Conservation (phyloP, 1,140 invertebrate genomes). For the Myzus persicae region DNA sequence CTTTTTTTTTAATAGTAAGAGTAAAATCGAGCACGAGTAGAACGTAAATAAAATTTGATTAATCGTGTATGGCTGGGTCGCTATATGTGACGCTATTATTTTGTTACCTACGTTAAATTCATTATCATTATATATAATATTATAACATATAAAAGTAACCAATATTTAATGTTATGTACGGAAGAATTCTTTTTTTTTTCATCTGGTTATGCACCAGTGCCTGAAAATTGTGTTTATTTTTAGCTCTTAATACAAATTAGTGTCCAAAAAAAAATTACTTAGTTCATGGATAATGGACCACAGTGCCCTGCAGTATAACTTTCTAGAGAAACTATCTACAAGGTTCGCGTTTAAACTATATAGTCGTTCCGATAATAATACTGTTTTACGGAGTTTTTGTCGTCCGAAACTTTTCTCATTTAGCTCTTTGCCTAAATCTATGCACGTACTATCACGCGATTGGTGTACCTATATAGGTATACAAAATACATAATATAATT, state of each 20-base stretch:
- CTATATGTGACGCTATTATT: neutral
- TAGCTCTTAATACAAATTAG: neutral
- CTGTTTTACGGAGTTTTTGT: neutral
- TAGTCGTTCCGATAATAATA: neutral
- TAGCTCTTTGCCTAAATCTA: neutral
- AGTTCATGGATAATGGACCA: neutral
- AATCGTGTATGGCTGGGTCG: neutral
- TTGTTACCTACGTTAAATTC: neutral
- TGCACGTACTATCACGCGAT: neutral
- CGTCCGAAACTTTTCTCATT: neutral
- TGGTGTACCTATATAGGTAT: neutral
- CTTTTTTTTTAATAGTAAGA: neutral
- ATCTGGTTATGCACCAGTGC: neutral
- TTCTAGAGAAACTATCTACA: neutral
- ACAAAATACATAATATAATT: neutral
- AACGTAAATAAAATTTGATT: neutral
- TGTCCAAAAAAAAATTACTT: neutral
- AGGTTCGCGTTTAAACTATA: neutral
- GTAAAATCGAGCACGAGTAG: neutral
- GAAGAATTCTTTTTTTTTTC: neutral
- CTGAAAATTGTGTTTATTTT: neutral
- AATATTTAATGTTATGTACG: neutral
- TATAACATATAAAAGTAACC: neutral
- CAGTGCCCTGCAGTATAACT: too few species aligned
- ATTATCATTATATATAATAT: neutral